Percentiles rank a stretch among this genome's conserved stretches.
Conservation (phyloP, 2,888 invertebrate species). For the Melinaea menophilus region DNA sequence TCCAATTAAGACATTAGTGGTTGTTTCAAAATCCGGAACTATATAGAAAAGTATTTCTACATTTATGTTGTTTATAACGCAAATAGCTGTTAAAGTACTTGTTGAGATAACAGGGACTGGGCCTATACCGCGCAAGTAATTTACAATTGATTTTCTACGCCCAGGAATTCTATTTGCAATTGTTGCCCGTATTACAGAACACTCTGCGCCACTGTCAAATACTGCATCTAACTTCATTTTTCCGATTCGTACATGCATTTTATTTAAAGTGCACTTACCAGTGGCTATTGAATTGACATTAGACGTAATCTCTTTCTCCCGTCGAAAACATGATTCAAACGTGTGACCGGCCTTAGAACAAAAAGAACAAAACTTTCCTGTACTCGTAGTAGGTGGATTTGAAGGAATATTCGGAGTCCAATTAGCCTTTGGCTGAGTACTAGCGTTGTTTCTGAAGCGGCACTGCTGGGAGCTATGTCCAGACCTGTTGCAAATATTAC, state of each 20-base stretch:
- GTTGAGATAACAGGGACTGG: constrained; percentile 14
- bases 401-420: not conserved
- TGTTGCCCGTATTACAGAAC: constrained; percentile 33
- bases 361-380: constrained; percentile 22
- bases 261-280: constrained; percentile 24
- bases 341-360: constrained; percentile 33
- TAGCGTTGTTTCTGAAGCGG: not conserved
- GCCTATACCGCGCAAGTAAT: constrained; percentile 16
- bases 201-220: constrained; percentile 39
- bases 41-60: constrained; percentile 19
- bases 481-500: constrained; percentile 7
- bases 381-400: not conserved
- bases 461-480: constrained; percentile 4
- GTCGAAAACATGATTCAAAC: constrained; percentile 32
- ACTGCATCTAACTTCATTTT: constrained; percentile 20
- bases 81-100: constrained; percentile 13
- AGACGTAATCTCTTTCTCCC: constrained; percentile 29
- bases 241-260: constrained; percentile 17
- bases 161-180: constrained; percentile 31
- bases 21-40: constrained; percentile 18
- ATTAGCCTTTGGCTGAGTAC: not conserved
- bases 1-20: constrained; percentile 19
- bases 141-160: constrained; percentile 20
- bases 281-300: constrained; percentile 33
- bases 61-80: constrained; percentile 16